phyloP scores from a whole-genome alignment of 2,797 vertebrate species.

The Thripadectes ignobilis region DNA sequence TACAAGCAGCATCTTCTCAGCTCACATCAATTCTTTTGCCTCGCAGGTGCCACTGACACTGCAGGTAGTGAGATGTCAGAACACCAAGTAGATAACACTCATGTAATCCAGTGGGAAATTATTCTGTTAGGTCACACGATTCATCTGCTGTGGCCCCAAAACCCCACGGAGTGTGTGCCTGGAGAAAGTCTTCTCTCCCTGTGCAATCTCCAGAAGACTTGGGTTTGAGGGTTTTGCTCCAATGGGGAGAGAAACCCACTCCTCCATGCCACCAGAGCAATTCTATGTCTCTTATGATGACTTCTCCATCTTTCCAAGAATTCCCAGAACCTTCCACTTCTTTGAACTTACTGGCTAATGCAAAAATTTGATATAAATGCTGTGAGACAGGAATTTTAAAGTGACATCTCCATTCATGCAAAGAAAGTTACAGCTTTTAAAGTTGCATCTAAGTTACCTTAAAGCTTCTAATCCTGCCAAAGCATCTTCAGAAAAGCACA shows the following conservation, averaged over 20 bases:
- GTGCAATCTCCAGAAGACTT: background rate
- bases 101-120: background rate
- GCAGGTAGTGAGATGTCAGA: accelerated
- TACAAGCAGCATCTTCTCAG: background rate
- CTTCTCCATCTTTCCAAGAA: background rate
- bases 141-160: background rate
- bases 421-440: background rate
- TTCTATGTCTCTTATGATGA: background rate
- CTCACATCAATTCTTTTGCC: accelerated
- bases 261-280: background rate
- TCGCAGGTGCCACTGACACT: accelerated
- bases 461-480: constrained; percentile 12
- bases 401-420: background rate
- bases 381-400: background rate
- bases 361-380: background rate
- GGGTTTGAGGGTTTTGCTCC: background rate
- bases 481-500: background rate
- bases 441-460: background rate
- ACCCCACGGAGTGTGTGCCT: background rate
- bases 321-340: background rate
- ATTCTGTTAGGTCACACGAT: background rate
- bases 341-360: background rate
- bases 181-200: background rate
- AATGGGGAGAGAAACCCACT: background rate
- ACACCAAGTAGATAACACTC: accelerated